Conservation (phyloP, 2,797 vertebrate species). For the Anomalospiza imberbis region DNA sequence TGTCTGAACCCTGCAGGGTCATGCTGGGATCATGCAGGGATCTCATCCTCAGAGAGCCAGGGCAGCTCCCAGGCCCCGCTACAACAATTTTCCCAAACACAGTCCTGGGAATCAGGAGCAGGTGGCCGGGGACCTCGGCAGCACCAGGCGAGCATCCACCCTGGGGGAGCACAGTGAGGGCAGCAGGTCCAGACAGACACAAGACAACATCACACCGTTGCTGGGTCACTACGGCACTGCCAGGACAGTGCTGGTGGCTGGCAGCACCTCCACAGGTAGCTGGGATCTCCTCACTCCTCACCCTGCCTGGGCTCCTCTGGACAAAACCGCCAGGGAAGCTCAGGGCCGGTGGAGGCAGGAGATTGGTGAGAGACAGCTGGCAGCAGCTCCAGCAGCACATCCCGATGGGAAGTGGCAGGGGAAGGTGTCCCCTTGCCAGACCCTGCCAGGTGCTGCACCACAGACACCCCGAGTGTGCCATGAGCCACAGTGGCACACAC, state of each 20-base stretch:
- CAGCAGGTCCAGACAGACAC: neutral
- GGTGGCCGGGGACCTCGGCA: neutral
- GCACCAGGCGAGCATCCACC: neutral
- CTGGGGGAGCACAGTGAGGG: neutral
- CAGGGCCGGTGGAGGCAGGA: accelerated
- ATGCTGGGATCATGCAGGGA: constrained; percentile 32
- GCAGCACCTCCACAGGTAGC: neutral
- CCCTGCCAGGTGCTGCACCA: neutral
- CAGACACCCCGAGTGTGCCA: accelerated
- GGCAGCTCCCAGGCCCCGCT: accelerated
- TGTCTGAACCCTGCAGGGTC: neutral
- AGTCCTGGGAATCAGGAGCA: accelerated
- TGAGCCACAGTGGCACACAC: accelerated
- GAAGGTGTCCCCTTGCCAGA: neutral
- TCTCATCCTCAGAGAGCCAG: neutral
- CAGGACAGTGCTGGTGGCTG: neutral
- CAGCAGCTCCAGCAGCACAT: neutral
- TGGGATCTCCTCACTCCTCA: neutral
- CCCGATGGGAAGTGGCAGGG: neutral
- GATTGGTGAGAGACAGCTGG: neutral
- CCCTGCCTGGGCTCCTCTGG: neutral
- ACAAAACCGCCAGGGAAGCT: neutral
- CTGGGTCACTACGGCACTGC: neutral
- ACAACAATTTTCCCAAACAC: neutral
- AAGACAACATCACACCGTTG: neutral